phyloP scores from a whole-genome alignment of 2,797 vertebrate species.

The Amniataba percoides region DNA sequence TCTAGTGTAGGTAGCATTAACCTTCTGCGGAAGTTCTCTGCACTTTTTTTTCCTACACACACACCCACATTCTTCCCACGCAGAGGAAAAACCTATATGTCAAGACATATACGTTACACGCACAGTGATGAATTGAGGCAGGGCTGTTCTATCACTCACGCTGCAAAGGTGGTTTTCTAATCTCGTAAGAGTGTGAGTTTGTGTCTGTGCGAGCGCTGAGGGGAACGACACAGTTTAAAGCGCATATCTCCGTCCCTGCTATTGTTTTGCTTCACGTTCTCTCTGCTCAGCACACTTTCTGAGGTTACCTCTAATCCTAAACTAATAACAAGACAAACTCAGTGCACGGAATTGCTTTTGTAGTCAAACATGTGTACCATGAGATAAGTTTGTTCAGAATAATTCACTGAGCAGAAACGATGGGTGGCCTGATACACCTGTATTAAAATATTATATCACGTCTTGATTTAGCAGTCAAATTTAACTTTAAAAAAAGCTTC shows the following conservation, averaged over 20 bases:
- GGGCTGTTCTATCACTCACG: constrained; percentile 41
- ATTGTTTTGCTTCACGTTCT: constrained; percentile 34
- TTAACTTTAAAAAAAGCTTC: not conserved
- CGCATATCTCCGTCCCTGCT: constrained; percentile 11
- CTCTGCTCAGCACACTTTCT: constrained; percentile 14
- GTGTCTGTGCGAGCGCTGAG: constrained; percentile 8
- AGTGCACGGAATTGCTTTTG: constrained; percentile 2
- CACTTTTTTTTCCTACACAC: constrained; percentile 6
- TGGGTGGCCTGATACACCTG: not conserved
- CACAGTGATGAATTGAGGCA: constrained; percentile 55
- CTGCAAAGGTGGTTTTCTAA: constrained; percentile 41
- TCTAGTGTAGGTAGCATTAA: constrained; percentile 50
- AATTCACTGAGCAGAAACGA: not conserved
- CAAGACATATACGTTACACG: constrained; percentile 12
- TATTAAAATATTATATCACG: not conserved
- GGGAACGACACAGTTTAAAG: not conserved
- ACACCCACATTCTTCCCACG: not conserved
- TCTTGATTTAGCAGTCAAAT: not conserved
- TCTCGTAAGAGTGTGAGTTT: constrained; percentile 27
- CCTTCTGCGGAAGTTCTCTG: constrained; percentile 38
- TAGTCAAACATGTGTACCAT: not conserved
- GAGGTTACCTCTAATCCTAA: constrained; percentile 49
- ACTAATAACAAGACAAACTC: constrained; percentile 30
- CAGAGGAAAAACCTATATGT: not conserved
- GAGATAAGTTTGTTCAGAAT: not conserved